Evolutionary conservation across 2,113 vertebrate genomes (phyloP), one percentile per base, ranked within the genome.

Genomic region (Xyliphius kryptos): DNA sequence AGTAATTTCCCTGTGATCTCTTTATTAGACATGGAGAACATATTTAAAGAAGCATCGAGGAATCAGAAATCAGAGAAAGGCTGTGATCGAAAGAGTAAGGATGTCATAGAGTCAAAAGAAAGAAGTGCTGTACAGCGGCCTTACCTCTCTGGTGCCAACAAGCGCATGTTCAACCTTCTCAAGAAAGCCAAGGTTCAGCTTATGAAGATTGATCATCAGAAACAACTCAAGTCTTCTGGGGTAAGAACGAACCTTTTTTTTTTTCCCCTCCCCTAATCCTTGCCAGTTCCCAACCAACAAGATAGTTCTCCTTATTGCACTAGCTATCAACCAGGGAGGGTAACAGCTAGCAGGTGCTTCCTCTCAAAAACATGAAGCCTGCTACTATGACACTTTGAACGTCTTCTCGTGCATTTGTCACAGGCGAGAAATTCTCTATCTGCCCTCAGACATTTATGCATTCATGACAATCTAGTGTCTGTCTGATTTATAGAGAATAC

Each of bases 171-270:
- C 61, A 91, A 90, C 70, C 89, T 95, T 2, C 89, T 95, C 65
- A 91, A 90, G 76, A 92, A 91, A 77, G 92, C 92, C 63, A 95
- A 92, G 74, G 91, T 93, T 56, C 92, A 95, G 73, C 88, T 95
- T 2, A 89, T 93, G 74, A 92, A 94, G 81, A 95, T 94, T 3
- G 92, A 95, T 72, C 92, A 95, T 74, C 91, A 95, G 81, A 93
- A 94, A 64, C 86, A 90, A 36, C 83, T 87, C 0, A 90, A 90
- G 73, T 82, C 85, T 3, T 84, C 82, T 10, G 84, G 85, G 84
- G 88, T 90, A 74, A 43, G 40, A 38, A 5, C 5, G 36, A 38
- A 38, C 5, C 9, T n/a, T n/a, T n/a, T n/a, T n/a, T n/a, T n/a
- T n/a, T n/a, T n/a, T n/a, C n/a, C n/a, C n/a, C n/a, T n/a, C n/a